A percentile compares a stretch with the other conserved stretches of the same genome.
Evolutionary conservation across 2,113 vertebrate species (phyloP).

Genomic region (Callipepla squamata): DNA sequence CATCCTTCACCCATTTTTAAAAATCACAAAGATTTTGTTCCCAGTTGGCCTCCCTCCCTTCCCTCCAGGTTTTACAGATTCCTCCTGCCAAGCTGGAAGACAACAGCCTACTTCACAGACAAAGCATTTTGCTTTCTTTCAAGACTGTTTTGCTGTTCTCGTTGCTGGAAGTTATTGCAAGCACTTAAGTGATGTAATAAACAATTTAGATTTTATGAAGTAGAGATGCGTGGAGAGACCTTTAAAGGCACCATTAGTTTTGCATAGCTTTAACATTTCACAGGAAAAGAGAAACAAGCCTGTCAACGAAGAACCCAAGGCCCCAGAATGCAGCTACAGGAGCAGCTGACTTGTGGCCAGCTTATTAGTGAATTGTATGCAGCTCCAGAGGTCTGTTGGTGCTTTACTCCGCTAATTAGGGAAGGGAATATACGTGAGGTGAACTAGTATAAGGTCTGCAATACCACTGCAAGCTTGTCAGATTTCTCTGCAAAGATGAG

Average conservation of each 20-base stretch:
- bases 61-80: neutral
- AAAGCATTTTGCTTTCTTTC: neutral
- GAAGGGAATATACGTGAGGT: neutral
- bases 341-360: neutral
- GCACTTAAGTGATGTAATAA: slow-evolving; percentile 47
- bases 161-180: slow-evolving; percentile 40
- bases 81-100: neutral
- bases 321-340: neutral
- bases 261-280: neutral
- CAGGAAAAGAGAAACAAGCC: slow-evolving; percentile 3
- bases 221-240: neutral
- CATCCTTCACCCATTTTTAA: neutral
- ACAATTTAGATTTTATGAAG: slow-evolving; percentile 43
- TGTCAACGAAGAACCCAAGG: neutral
- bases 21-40: neutral
- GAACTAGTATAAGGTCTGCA: neutral
- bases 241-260: slow-evolving; percentile 4
- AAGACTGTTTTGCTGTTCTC: slow-evolving; percentile 31
- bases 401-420: neutral
- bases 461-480: neutral
- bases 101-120: neutral
- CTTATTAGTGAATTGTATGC: neutral
- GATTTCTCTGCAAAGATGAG: neutral
- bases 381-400: neutral
- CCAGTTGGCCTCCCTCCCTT: neutral